These are phyloP conservation scores for Agrochola litura DNA, from an alignment of 2,888 invertebrate genomes.

Conservation along the genomic window DNA sequence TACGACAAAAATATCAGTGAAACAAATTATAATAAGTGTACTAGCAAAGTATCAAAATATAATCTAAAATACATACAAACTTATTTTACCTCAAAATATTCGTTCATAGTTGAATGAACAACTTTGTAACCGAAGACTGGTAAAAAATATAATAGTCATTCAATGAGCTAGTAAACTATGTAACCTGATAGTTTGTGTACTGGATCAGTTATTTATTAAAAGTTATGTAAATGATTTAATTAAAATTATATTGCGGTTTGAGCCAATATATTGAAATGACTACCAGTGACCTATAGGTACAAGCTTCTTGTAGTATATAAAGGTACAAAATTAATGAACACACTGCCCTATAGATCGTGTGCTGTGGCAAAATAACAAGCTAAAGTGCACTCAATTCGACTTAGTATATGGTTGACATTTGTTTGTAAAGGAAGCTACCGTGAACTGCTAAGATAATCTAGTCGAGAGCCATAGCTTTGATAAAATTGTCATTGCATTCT, in stretches of 20 bases:
- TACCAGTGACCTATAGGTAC: background rate
- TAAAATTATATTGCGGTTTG: background rate
- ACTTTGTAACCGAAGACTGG: constrained; percentile 32
- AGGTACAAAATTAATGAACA: background rate
- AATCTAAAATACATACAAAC: background rate
- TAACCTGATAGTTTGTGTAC: constrained; percentile 14
- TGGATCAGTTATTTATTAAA: background rate
- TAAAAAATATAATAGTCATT: constrained; percentile 45
- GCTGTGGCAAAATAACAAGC: background rate
- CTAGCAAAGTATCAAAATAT: background rate
- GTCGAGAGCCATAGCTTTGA: background rate
- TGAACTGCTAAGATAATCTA: background rate
- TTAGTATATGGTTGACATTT: background rate
- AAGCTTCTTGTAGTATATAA: background rate
- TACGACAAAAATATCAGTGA: background rate
- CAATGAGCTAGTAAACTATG: constrained; percentile 43
- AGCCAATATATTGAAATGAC: background rate
- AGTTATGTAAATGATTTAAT: constrained; percentile 1
- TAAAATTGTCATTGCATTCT: background rate
- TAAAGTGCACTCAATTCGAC: background rate
- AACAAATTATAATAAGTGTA: background rate
- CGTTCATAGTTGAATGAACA: constrained; percentile 28
- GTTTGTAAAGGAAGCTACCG: background rate
- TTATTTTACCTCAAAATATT: background rate
- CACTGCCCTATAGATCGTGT: background rate